Percentiles rank a stretch among this genome's conserved stretches.
phyloP scores from a whole-genome alignment of 2,888 invertebrate species.

The Physocephala rufipes region DNA sequence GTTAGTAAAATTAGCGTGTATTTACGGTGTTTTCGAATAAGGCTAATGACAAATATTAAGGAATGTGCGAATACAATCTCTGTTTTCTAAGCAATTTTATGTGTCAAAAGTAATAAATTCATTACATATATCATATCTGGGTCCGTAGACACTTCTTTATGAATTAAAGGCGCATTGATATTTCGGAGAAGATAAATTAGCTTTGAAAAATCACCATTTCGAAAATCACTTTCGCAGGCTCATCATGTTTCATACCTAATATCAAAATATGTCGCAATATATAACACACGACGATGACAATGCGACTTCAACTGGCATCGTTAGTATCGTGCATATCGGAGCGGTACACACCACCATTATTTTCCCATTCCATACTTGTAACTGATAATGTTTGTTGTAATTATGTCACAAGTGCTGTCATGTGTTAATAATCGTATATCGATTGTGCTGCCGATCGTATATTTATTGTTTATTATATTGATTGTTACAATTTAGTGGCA shows the following conservation, averaged over 20 bases:
- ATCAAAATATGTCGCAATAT: constrained; percentile 31
- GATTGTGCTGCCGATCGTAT: constrained; percentile 16
- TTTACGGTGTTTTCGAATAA: too few species aligned
- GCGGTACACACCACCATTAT: constrained; percentile 23
- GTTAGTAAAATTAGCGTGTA: too few species aligned
- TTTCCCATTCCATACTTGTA: background rate
- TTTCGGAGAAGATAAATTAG: background rate
- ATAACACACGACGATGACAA: constrained; percentile 30
- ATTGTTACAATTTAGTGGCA: too few species aligned
- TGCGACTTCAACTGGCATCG: background rate
- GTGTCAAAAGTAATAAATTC: too few species aligned
- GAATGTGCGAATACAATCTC: too few species aligned
- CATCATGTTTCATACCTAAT: constrained; percentile 18
- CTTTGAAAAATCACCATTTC: too few species aligned
- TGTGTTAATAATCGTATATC: constrained; percentile 48
- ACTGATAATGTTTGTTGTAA: constrained; percentile 42
- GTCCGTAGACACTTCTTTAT: too few species aligned
- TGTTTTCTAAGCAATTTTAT: too few species aligned
- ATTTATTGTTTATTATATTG: too few species aligned
- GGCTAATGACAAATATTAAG: too few species aligned
- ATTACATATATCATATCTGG: too few species aligned
- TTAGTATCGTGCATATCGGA: background rate
- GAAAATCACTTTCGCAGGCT: background rate
- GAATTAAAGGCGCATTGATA: too few species aligned
- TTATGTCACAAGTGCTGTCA: constrained; percentile 49